These are phyloP conservation scores for Drosophila sechellia DNA, from an alignment of 1,140 invertebrate genomes.

Conservation along the genomic window DNA sequence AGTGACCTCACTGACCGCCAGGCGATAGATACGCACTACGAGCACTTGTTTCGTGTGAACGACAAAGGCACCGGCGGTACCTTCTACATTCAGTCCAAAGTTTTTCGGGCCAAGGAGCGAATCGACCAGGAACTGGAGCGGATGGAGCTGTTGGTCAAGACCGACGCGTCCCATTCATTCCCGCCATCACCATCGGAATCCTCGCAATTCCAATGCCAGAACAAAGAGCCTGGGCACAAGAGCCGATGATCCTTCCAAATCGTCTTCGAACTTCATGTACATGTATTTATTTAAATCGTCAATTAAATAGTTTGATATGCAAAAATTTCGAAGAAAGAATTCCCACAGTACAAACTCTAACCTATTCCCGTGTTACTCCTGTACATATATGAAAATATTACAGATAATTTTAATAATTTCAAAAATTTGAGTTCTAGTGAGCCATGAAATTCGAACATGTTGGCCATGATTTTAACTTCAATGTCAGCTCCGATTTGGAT, in stretches of 20 bases:
- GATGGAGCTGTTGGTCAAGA: neutral
- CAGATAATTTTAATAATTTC: neutral
- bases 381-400: neutral
- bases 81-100: slow-evolving; percentile 98
- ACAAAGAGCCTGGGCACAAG: neutral
- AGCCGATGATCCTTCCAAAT: neutral
- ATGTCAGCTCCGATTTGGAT: neutral
- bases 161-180: neutral
- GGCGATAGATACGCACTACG: slow-evolving; percentile 83
- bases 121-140: slow-evolving; percentile 90
- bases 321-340: neutral
- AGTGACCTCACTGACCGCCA: slow-evolving; percentile 34
- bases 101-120: slow-evolving; percentile 96
- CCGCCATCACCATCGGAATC: too few relatives aligned
- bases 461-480: neutral
- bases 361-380: too few relatives aligned
- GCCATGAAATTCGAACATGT: neutral
- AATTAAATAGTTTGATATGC: neutral
- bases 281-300: neutral
- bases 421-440: neutral
- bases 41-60: slow-evolving; percentile 95
- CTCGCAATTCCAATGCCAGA: neutral
- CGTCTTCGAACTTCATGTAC: neutral
- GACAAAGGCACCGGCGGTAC: slow-evolving; percentile 96
- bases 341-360: too few relatives aligned